Percentiles rank a stretch among this genome's conserved stretches.
Evolutionary conservation across 2,797 vertebrate species (phyloP).

Genomic region (Hippocampus kuda): DNA sequence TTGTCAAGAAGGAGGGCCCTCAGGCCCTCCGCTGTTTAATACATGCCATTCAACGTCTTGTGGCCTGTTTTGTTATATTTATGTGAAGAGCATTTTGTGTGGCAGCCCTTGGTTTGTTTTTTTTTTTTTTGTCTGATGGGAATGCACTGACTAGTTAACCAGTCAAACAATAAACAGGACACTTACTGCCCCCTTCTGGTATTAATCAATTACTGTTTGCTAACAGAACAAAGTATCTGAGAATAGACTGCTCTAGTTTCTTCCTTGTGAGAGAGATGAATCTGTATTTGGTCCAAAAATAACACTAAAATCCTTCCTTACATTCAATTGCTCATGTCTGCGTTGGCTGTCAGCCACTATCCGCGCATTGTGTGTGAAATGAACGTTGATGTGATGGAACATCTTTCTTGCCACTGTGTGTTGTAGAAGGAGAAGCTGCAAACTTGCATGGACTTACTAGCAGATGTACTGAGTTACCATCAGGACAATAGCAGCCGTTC

Average conservation of each 20-base stretch:
- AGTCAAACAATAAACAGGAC: slow-evolving; percentile 49
- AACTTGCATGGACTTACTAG: slow-evolving; percentile 71
- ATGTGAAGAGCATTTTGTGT: slow-evolving; percentile 58
- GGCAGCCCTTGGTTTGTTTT: slow-evolving; percentile 53
- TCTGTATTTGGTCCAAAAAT: slow-evolving; percentile 64
- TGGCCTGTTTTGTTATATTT: slow-evolving; percentile 66
- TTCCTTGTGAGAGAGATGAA: slow-evolving; percentile 55
- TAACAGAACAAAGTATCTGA: slow-evolving; percentile 56
- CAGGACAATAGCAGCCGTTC: slow-evolving; percentile 60
- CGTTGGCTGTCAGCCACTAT: slow-evolving; percentile 44
- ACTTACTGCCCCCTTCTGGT: slow-evolving; percentile 75
- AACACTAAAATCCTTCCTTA: slow-evolving; percentile 65
- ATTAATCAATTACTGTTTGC: slow-evolving; percentile 23
- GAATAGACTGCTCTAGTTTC: slow-evolving; percentile 69
- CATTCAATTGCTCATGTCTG: slow-evolving; percentile 56
- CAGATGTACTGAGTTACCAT: slow-evolving; percentile 77
- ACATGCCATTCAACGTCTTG: slow-evolving; percentile 53
- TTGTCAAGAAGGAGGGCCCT: slow-evolving; percentile 56
- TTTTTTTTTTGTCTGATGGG: slow-evolving; percentile 40
- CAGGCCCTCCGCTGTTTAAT: slow-evolving; percentile 65
- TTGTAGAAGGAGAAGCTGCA: slow-evolving; percentile 81
- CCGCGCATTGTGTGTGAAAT: slow-evolving; percentile 16
- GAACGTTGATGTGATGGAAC: slow-evolving; percentile 18
- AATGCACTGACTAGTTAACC: slow-evolving; percentile 24
- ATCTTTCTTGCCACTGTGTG: slow-evolving; percentile 33